Conservation (phyloP, 2,113 vertebrate species). For the Sphyrna mokarran region DNA sequence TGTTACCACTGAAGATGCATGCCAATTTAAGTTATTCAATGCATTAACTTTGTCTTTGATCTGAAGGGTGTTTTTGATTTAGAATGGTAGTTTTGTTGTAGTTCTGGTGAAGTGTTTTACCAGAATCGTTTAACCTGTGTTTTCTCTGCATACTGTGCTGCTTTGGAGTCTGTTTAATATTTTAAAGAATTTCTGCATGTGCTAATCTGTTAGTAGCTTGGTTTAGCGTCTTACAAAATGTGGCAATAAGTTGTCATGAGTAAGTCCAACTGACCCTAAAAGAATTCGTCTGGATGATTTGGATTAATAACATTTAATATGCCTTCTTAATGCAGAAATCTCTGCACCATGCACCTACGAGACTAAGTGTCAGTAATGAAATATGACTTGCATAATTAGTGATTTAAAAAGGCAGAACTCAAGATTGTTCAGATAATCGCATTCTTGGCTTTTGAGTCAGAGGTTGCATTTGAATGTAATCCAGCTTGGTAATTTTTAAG, state of each 20-base stretch:
- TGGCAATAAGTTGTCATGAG: background rate
- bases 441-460: no score
- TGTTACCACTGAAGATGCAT: background rate
- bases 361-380: no score
- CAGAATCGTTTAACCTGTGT: background rate
- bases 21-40: background rate
- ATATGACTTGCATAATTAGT: no score
- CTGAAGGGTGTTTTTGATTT: background rate
- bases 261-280: background rate
- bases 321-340: no score
- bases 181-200: background rate
- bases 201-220: background rate
- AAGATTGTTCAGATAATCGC: no score
- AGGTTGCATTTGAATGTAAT: no score
- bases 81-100: background rate
- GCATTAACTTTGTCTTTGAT: background rate
- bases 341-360: no score
- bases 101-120: background rate
- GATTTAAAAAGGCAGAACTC: no score
- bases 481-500: no score
- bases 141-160: background rate
- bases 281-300: background rate
- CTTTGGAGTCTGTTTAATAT: background rate
- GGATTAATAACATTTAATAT: background rate
- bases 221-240: background rate